Evolutionary conservation across 2,113 vertebrate species (phyloP), one percentile per base, ranked within the genome.

Genomic region (Coturnix japonica): DNA sequence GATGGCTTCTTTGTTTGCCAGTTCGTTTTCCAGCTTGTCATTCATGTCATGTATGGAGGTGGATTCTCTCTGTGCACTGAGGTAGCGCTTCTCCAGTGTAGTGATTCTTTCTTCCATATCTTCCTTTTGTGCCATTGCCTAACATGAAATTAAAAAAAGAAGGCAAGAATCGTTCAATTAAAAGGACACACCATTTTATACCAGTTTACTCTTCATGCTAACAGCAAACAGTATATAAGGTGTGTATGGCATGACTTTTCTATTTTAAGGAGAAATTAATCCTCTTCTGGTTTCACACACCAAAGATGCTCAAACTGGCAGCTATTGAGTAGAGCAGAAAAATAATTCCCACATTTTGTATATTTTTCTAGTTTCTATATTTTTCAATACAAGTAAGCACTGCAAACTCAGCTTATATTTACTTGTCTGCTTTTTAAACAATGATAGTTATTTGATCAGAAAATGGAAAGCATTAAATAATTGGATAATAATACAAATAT

Each of bases 71-170:
- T 99, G 99, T 89, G 98, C 99, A 96, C 99, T 99, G 96, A 99
- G 98, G 97, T 99, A 99, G 89, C 99, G 99, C 95, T 99, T 99
- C 94, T 99, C 99, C 91, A 99, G 96, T 0, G 99, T 99, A 4
- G 99, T 99, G 80, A 99, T 99, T 74, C 99, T 98, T 95, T 99
- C 99, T 97, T 99, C 99, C 99, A 99, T 99, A 91, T 99, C 99
- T 93, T 99, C 99, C 94, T 99, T 99, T 96, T 99, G 99, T 89
- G 99, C 99, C 99, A 99, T 99, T 83, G 98, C 99, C 99, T 99
- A 96, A 23, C 35, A 33, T 73, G 66, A 78, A 79, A 44, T 78
- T 28, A 28, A 53, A 51, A 51, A 89, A 83, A 47, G 8, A 23
- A 23, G 87, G 9, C 21, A 91, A 57, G 17, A 73, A 73, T 9